A percentile compares a stretch with the other conserved stretches of the same genome.
phyloP scores from a whole-genome alignment of 2,113 vertebrate genomes.

The Nycticryphes semicollaris region DNA sequence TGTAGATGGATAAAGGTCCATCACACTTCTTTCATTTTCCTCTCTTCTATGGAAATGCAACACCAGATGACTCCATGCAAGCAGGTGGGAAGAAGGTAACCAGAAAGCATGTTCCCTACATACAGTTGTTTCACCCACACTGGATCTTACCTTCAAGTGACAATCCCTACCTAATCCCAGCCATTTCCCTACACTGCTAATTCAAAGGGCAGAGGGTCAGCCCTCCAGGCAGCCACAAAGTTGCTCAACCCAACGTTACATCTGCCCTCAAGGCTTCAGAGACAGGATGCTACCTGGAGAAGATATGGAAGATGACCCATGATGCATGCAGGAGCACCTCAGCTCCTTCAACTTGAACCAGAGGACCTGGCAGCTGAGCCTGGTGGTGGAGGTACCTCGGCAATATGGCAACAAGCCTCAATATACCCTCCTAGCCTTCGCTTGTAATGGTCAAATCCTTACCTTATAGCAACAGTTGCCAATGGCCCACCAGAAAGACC shows the following conservation, averaged over 20 bases:
- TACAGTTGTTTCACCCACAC: neutral
- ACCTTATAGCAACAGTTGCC: neutral
- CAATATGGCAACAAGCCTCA: neutral
- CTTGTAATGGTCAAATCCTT: neutral
- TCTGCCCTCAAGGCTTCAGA: too few species aligned
- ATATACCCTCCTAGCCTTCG: accelerated
- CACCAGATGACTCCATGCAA: accelerated
- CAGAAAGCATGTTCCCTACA: accelerated
- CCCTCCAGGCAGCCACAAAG: accelerated
- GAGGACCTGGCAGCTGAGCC: neutral
- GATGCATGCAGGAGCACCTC: neutral
- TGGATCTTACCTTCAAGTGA: neutral
- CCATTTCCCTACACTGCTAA: accelerated
- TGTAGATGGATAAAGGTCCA: neutral
- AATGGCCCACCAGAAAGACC: neutral
- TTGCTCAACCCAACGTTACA: neutral
- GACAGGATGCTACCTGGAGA: accelerated
- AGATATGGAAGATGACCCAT: neutral
- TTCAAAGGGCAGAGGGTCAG: neutral
- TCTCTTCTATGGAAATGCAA: neutral
- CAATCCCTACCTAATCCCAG: neutral
- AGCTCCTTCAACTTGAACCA: accelerated
- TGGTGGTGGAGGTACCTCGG: neutral
- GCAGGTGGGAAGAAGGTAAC: neutral
- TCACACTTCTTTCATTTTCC: neutral